These are phyloP conservation scores for Phymorhynchus buccinoides DNA, from an alignment of 1,140 invertebrate genomes.

Conservation along the genomic window DNA sequence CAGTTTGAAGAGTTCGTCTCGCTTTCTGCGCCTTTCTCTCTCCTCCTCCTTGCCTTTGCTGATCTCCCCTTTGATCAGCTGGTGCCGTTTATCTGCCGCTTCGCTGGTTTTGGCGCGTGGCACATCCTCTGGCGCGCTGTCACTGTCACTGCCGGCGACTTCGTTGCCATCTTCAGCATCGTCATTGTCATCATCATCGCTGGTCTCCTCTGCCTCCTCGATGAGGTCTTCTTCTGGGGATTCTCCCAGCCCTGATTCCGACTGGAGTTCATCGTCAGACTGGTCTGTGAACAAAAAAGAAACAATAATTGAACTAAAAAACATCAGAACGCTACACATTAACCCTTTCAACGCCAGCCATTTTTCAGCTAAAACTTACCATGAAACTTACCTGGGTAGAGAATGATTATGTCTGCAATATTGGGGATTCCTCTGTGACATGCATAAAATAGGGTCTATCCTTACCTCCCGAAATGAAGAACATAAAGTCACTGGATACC, in stretches of 20 bases:
- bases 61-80: background rate
- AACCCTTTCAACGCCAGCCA: no score
- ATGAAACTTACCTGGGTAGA: no score
- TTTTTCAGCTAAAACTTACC: no score
- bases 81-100: background rate
- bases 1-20: conserved; percentile 2
- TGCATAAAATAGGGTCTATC: no score
- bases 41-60: background rate
- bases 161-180: background rate
- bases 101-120: background rate
- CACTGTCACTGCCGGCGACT: background rate
- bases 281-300: background rate
- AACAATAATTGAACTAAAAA: no score
- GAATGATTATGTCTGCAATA: no score
- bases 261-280: conserved; percentile 7
- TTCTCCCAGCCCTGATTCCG: conserved; percentile 2
- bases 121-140: conserved; percentile 4
- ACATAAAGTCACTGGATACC: no score
- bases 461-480: no score
- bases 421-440: no score
- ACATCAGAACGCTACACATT: no score
- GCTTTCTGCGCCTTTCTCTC: background rate
- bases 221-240: conserved; percentile 15
- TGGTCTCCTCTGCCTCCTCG: background rate
- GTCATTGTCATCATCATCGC: background rate